phyloP scores from a whole-genome alignment of 2,888 invertebrate species.

The Serrognathus titanus region DNA sequence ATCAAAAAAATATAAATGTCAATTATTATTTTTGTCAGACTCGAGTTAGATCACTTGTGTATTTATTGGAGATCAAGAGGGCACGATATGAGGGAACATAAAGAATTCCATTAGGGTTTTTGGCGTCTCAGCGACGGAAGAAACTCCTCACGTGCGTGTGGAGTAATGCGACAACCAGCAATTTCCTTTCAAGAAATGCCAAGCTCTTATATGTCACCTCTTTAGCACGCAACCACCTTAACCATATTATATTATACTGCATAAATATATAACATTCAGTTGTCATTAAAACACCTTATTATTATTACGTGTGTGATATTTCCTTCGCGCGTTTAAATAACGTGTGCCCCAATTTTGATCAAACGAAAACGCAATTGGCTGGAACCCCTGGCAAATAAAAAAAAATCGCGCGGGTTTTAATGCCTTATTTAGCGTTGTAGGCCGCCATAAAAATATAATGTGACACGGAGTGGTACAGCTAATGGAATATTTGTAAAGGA shows the following conservation, averaged over 20 bases:
- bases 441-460: conserved; percentile 3
- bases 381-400: too few species aligned
- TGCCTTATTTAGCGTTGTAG: conserved; percentile 2
- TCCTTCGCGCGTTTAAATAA: too few species aligned
- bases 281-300: background rate
- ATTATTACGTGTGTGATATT: too few species aligned
- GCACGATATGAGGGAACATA: conserved; percentile 27
- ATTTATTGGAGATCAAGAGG: conserved; percentile 12
- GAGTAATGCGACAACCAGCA: conserved; percentile 39
- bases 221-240: conserved; percentile 34
- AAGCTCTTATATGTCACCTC: conserved; percentile 42
- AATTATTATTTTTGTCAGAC: too few species aligned
- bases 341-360: too few species aligned
- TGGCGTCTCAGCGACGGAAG: conserved; percentile 20
- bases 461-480: conserved; percentile 30
- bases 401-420: background rate
- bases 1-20: too few species aligned
- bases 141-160: conserved; percentile 28
- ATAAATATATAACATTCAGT: conserved; percentile 14
- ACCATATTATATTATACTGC: conserved; percentile 3
- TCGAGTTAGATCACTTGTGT: conserved; percentile 2
- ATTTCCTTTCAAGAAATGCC: conserved; percentile 44
- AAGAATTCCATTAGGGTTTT: conserved; percentile 31
- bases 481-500: conserved; percentile 32
- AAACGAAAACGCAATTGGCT: too few species aligned